Percentiles rank a stretch among this genome's conserved stretches.
Conservation (phyloP, 1,140 invertebrate species). For the Helicorthomorpha holstii region DNA sequence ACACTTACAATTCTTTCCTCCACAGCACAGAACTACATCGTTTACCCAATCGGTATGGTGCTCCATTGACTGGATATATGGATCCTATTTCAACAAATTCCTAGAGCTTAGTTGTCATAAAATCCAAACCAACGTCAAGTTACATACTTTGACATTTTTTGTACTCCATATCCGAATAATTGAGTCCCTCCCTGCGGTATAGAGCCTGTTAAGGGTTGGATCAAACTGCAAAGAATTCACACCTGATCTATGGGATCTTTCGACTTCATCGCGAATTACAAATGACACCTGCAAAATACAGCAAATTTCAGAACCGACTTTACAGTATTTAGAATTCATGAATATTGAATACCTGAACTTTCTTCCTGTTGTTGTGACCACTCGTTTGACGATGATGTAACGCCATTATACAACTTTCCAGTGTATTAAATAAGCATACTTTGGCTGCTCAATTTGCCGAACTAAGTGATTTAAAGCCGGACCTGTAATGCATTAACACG, state of each 20-base stretch:
- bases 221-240: constrained; percentile 93
- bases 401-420: too few relatives aligned
- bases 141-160: constrained; percentile 24
- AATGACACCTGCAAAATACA: constrained; percentile 77
- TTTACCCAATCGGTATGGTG: constrained; percentile 99
- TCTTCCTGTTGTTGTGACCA: constrained; percentile 40
- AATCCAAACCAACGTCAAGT: too few relatives aligned
- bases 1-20: constrained; percentile 66
- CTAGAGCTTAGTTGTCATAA: too few relatives aligned
- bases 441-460: too few relatives aligned
- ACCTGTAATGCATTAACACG: too few relatives aligned
- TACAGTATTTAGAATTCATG: neutral
- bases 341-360: constrained; percentile 37
- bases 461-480: too few relatives aligned
- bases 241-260: constrained; percentile 81
- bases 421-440: too few relatives aligned
- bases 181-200: constrained; percentile 94
- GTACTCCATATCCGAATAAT: constrained; percentile 93
- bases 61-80: constrained; percentile 87
- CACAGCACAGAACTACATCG: constrained; percentile 94
- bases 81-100: too few relatives aligned
- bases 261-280: constrained; percentile 92
- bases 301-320: neutral
- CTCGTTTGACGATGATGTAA: constrained; percentile 18
- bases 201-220: constrained; percentile 65